A percentile compares a stretch with the other conserved stretches of the same genome.
phyloP scores from a whole-genome alignment of 2,888 invertebrate genomes.

The Conus canariensis region DNA sequence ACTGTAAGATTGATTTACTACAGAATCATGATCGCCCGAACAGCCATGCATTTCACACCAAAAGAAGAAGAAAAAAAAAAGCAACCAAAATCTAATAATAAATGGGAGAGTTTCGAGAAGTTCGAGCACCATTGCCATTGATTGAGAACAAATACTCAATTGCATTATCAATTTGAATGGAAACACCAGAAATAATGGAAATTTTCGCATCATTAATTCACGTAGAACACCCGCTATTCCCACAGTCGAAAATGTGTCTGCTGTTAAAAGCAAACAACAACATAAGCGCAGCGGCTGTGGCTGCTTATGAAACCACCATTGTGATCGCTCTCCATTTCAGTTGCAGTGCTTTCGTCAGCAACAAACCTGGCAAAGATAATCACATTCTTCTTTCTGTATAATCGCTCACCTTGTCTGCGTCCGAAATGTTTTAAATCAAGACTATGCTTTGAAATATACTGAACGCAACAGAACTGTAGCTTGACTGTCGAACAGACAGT shows the following conservation, averaged over 20 bases:
- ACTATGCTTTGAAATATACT: not conserved
- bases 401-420: not conserved
- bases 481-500: not conserved
- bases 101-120: not conserved
- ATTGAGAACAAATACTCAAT: not conserved
- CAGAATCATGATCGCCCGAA: too few relatives aligned
- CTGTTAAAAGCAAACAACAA: not conserved
- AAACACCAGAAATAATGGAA: not conserved
- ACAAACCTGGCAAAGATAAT: conserved; percentile 2
- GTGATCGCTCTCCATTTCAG: not conserved
- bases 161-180: conserved; percentile 6
- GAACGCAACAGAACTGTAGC: too few relatives aligned
- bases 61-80: too few relatives aligned
- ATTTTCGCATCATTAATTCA: not conserved
- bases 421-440: not conserved
- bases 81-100: too few relatives aligned
- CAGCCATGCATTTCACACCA: too few relatives aligned
- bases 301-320: conserved; percentile 16
- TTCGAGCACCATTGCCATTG: not conserved
- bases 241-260: not conserved
- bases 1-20: too few relatives aligned
- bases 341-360: not conserved
- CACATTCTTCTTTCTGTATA: not conserved
- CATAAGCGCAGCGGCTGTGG: not conserved
- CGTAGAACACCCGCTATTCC: not conserved